A percentile compares a stretch with the other conserved stretches of the same genome.
These are phyloP conservation scores for Geopemphigus sp. DNA, from an alignment of 1,140 invertebrate genomes.

Conservation along the genomic window DNA sequence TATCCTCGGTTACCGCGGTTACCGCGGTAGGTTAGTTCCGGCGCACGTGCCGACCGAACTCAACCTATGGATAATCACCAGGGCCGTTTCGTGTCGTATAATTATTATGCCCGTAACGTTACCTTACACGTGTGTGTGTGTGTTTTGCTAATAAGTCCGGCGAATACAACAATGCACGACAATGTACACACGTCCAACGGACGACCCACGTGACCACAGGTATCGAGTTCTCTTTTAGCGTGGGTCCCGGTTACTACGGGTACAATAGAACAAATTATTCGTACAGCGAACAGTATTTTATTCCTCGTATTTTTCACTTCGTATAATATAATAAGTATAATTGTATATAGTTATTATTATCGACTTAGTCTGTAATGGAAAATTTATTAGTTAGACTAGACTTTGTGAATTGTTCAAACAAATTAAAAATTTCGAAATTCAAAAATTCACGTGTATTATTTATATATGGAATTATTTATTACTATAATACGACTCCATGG, in stretches of 20 bases:
- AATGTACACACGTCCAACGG: background rate
- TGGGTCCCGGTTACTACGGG: too few relatives aligned
- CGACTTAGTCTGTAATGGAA: too few relatives aligned
- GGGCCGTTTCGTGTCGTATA: background rate
- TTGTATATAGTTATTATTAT: too few relatives aligned
- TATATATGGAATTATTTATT: too few relatives aligned
- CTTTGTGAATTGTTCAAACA: too few relatives aligned
- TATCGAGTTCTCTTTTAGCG: background rate
- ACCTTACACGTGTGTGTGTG: slow-evolving; percentile 1
- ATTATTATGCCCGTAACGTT: slow-evolving; percentile 27
- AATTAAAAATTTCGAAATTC: too few relatives aligned
- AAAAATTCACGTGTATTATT: too few relatives aligned
- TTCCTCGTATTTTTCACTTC: background rate
- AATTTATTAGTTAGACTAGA: too few relatives aligned
- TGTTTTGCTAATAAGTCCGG: slow-evolving; percentile 8
- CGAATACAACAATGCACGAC: background rate
- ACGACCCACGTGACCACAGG: background rate
- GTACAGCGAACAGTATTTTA: background rate
- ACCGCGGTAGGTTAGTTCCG: slow-evolving; percentile 26
- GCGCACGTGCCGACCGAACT: background rate
- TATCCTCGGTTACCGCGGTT: too few relatives aligned
- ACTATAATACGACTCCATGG: too few relatives aligned
- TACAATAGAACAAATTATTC: slow-evolving; percentile 12
- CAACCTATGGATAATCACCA: background rate
- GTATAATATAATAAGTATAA: too few relatives aligned